phyloP scores from a whole-genome alignment of 2,888 invertebrate genomes.

The Nyleta sp. region DNA sequence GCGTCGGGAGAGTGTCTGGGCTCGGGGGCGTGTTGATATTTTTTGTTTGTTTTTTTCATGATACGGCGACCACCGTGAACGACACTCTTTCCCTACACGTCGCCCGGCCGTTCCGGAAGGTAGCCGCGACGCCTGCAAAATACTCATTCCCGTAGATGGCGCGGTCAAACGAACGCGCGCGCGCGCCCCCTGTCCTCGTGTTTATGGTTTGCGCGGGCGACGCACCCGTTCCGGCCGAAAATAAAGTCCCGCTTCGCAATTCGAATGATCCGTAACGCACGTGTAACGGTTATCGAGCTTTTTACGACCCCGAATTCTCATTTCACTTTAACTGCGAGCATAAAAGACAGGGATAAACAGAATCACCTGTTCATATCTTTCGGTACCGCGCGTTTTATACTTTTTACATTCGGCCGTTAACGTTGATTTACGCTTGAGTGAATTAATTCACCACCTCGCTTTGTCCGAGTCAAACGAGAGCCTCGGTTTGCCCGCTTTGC shows the following conservation, averaged over 20 bases:
- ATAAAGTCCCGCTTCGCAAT: conserved; percentile 33
- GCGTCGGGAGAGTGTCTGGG: no score
- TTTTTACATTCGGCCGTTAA: conserved; percentile 23
- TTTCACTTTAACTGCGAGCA: conserved; percentile 37
- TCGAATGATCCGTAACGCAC: conserved; percentile 43
- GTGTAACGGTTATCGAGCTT: conserved; percentile 48
- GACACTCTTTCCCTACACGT: no score
- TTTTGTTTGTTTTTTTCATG: no score
- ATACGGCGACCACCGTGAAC: no score
- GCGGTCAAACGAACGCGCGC: background rate
- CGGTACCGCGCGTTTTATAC: conserved; percentile 18
- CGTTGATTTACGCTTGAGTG: conserved; percentile 17
- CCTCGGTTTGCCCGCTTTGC: background rate
- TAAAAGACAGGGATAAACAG: conserved; percentile 23
- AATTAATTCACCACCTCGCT: conserved; percentile 16
- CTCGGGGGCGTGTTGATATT: no score
- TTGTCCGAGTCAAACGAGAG: background rate
- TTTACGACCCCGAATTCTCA: conserved; percentile 46
- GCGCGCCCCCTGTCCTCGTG: background rate
- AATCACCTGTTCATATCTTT: conserved; percentile 23
- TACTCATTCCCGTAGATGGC: conserved; percentile 34
- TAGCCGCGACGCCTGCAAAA: conserved; percentile 24
- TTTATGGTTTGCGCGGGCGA: conserved; percentile 22
- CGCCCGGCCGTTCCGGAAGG: no score
- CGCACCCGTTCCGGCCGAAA: conserved; percentile 24